Evolutionary conservation across 2,113 vertebrate genomes (phyloP), one percentile per base, ranked within the genome.

Genomic region (Pantherophis guttatus): DNA sequence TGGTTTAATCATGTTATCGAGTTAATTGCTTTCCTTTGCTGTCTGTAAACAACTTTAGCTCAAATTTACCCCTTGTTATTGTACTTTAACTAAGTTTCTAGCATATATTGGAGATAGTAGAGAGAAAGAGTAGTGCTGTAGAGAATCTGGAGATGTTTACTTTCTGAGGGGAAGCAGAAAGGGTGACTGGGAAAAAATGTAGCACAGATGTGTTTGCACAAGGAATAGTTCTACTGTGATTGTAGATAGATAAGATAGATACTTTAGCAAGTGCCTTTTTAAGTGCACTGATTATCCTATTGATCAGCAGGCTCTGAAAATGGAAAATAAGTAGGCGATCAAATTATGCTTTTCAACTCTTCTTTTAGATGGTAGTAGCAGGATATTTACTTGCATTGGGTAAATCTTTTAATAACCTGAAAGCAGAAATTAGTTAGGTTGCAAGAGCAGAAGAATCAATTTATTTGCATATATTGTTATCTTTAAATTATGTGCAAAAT

Each of bases 11-110:
- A 44, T 21, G 33, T 81, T 81, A 81, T 81, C 7, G 8, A 54
- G 21, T 89, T 29, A 52, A 9, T 90, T 62, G 55, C 65, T 75
- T 86, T 48, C 75, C 86, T 93, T 33, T 57, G 52, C 13, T 90
- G 29, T 85, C 48, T 90, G 70, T 39, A 90, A 65, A 85, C 33
- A 53, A 53, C 1, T 90, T 62, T 93, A 92, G 93, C 75, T 87
- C 87, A 89, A 26, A 24, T 70, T 87, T 87, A 26, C 53, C 48
- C 90, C 70, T 62, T 1, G 33, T 85, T 90, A 39, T 52, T 10
- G 90, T 59, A 62, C 62, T 90, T 90, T 8, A 91, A 33, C 86
- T 70, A 89, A 48, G 75, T 94, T 86, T 53, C 85, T 87, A 12
- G 29, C 75, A 86, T 91, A 50, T 59, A 1, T 8, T 0, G 24